Base-by-base conservation (phyloP, 2,797 vertebrate species). In the Meriones psammophilus region DNA sequence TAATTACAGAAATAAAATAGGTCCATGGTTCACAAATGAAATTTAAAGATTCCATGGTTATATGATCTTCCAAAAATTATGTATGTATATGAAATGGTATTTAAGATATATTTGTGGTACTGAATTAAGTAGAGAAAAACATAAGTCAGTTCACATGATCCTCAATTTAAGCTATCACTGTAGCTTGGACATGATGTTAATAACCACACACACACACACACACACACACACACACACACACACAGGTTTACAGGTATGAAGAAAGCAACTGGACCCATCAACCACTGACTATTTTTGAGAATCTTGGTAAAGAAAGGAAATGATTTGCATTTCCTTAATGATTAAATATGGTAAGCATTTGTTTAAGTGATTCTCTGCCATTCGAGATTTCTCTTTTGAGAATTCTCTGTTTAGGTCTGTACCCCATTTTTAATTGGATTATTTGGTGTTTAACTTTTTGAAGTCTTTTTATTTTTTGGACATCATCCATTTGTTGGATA, bases 1-100 rank as follows among this genome's bases (percentile, higher is more conserved):
- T 30, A 96, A 54, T 93, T 79, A 56, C 0, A 76, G 22, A 93
- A 77, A 20, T 91, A 89, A 89, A 89, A 39, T 18, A 68, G 64
- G 9, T 42, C 42, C 0, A 76, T 68, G 33, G 13, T 88, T 93
- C 13, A 46, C 26, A 77, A 33, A 64, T 81, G 54, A 86, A 85
- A 81, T 87, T 81, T 88, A 22, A 66, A 94, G 95, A 14, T 73
- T 66, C 6, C 5, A 5, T 73, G 90, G n/a, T 24, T 78, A 20
- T 8, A 30, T 62, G 22, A 50, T 88, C n/a, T 89, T 62, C 14
- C 39, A 69, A 87, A 95, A 84, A 74, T 42, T 39, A 26, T 17
- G 0, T 64, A 33, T 64, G 0, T 81, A 8, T 36, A 12, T 50
- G 1, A 50, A 62, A 83, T 1, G 10, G 20, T 83, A 13, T 84